phyloP scores from a whole-genome alignment of 2,888 invertebrate species.

The Ceratothoa steindachneri region DNA sequence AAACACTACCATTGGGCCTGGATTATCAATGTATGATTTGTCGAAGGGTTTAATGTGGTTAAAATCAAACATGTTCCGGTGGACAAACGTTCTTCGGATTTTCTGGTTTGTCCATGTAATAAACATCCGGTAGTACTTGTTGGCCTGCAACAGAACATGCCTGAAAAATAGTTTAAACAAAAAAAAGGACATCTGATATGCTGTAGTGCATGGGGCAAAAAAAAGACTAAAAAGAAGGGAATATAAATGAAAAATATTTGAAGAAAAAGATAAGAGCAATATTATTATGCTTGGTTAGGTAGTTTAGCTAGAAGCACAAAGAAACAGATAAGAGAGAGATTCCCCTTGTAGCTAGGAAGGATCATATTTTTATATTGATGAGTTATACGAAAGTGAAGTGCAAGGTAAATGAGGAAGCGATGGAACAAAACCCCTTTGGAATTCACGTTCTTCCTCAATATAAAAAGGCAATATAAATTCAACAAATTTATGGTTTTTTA shows the following conservation, averaged over 20 bases:
- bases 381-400: too few relatives aligned
- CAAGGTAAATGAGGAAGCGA: too few relatives aligned
- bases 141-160: constrained; percentile 67
- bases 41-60: constrained; percentile 98
- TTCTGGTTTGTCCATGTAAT: constrained; percentile 99
- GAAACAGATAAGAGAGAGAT: too few relatives aligned
- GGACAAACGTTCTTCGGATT: constrained; percentile 96
- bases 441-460: too few relatives aligned
- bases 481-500: too few relatives aligned
- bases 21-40: constrained; percentile 87
- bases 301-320: too few relatives aligned
- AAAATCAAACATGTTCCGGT: constrained; percentile 99
- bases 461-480: too few relatives aligned
- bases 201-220: neutral
- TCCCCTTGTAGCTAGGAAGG: too few relatives aligned
- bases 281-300: too few relatives aligned
- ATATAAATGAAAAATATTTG: neutral
- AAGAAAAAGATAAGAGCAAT: neutral
- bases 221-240: neutral
- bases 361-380: too few relatives aligned
- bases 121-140: constrained; percentile 98
- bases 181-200: neutral
- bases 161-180: too few relatives aligned
- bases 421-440: too few relatives aligned
- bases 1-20: constrained; percentile 98